Evolutionary conservation across 2,113 vertebrate genomes (phyloP).

Genomic region (Craseonycteris thonglongyai): DNA sequence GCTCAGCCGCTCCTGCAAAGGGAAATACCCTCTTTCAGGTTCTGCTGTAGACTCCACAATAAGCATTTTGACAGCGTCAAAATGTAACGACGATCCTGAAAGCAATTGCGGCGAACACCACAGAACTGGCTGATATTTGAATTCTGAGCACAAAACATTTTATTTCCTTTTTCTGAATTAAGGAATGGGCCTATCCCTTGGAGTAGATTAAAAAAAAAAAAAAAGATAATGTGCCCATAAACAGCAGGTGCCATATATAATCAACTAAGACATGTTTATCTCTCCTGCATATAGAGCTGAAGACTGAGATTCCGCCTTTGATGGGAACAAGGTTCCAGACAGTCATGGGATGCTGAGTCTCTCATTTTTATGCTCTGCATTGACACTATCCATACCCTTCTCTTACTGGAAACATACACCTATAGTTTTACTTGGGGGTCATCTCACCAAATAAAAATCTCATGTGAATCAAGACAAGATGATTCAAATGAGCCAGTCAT

Average conservation of each 20-base stretch:
- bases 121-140: neutral
- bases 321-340: neutral
- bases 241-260: neutral
- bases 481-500: neutral
- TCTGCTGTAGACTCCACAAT: slow-evolving; percentile 5
- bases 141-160: neutral
- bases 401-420: neutral
- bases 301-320: neutral
- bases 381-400: neutral
- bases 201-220: too few relatives aligned
- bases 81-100: neutral
- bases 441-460: neutral
- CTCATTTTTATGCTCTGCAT: neutral
- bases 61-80: neutral
- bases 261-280: neutral
- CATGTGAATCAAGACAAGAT: neutral
- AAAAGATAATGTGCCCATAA: neutral
- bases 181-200: neutral
- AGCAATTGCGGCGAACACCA: neutral
- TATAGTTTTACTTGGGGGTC: neutral
- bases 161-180: slow-evolving; percentile 43
- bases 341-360: neutral
- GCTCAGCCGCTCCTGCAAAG: slow-evolving; percentile 22
- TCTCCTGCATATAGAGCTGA: neutral
- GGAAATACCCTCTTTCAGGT: neutral